A percentile compares a stretch with the other conserved stretches of the same genome.
Evolutionary conservation across 2,113 vertebrate species (phyloP).

Genomic region (Romanogobio albipinnatus): DNA sequence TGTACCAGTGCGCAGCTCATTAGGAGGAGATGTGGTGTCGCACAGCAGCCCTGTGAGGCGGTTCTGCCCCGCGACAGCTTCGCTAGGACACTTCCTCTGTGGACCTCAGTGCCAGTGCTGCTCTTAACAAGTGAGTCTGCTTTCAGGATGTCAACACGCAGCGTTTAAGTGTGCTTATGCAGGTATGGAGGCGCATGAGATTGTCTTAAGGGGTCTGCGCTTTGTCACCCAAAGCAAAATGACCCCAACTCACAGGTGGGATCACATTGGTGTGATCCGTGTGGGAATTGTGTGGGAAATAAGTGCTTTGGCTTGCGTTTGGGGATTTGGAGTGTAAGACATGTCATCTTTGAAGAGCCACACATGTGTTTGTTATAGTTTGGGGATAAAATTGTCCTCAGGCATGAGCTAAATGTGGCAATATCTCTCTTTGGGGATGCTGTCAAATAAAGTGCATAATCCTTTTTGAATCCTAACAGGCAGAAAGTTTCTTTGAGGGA

Average conservation of each 20-base stretch:
- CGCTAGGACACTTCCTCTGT: slow-evolving; percentile 16
- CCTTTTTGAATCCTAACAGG: background rate
- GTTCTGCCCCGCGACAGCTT: background rate
- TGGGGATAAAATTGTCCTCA: background rate
- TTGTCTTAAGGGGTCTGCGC: background rate
- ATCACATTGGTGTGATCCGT: background rate
- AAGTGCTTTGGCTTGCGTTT: background rate
- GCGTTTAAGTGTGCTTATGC: background rate
- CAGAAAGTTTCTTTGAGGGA: background rate
- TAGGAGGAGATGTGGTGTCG: background rate
- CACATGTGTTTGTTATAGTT: background rate
- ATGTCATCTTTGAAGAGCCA: background rate
- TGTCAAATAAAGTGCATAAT: background rate
- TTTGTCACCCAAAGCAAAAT: background rate
- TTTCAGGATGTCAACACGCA: slow-evolving; percentile 10
- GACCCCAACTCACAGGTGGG: background rate
- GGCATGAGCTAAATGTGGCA: background rate
- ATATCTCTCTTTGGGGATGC: background rate
- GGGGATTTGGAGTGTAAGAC: background rate
- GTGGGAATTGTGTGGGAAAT: background rate
- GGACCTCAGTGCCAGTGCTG: background rate
- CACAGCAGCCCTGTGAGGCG: background rate
- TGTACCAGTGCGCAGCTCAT: background rate
- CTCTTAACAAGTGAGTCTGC: slow-evolving; percentile 31
- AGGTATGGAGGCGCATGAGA: background rate